phyloP scores from a whole-genome alignment of 2,113 vertebrate genomes.

The Poeciliopsis occidentalis region DNA sequence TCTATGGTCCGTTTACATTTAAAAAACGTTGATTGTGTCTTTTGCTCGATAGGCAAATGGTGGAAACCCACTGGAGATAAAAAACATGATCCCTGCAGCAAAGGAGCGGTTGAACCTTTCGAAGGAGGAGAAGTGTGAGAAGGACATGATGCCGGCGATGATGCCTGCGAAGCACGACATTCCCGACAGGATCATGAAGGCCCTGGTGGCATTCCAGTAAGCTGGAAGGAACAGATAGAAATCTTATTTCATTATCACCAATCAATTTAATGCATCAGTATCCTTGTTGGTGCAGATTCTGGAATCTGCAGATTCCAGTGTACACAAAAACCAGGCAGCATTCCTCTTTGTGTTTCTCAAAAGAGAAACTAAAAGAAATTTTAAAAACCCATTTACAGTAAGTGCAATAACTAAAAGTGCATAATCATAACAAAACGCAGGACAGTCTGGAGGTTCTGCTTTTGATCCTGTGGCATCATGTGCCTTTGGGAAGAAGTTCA shows the following conservation, averaged over 20 bases:
- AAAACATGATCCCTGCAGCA: conserved; percentile 86
- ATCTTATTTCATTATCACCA: neutral
- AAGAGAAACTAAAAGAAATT: too few relatives aligned
- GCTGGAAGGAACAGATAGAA: conserved; percentile 65
- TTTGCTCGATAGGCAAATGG: neutral
- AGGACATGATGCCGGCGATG: conserved; percentile 84
- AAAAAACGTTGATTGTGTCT: neutral
- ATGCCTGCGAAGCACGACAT: conserved; percentile 85
- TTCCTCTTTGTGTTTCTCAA: too few relatives aligned
- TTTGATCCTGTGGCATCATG: too few relatives aligned
- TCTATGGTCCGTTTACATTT: neutral
- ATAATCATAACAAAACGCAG: too few relatives aligned
- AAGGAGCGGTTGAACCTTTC: conserved; percentile 86
- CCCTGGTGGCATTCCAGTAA: conserved; percentile 89
- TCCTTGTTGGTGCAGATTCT: too few relatives aligned
- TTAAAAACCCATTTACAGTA: too few relatives aligned
- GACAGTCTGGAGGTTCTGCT: too few relatives aligned
- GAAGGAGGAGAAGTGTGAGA: conserved; percentile 84
- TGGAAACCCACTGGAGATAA: conserved; percentile 85
- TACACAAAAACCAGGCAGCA: too few relatives aligned
- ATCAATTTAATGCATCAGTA: too few relatives aligned
- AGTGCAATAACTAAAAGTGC: too few relatives aligned
- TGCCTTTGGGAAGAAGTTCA: too few relatives aligned
- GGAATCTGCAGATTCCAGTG: too few relatives aligned
- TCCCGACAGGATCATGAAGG: conserved; percentile 89